Evolutionary conservation across 2,113 vertebrate genomes (phyloP).

Genomic region (Hirundichthys speculiger): DNA sequence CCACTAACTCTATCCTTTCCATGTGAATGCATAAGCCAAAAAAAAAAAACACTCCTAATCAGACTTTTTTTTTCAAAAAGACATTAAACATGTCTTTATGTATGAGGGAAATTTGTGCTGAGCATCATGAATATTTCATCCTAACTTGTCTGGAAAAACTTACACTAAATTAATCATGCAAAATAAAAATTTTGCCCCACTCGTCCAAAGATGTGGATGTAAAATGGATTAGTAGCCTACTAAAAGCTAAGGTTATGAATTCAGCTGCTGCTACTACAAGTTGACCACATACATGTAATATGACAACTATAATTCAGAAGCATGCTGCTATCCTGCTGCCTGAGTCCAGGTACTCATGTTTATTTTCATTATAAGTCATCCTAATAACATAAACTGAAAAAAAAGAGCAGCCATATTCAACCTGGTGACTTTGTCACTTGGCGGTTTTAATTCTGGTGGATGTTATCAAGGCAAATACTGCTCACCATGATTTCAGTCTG

Average conservation of each 20-base stretch:
- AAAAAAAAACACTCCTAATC: neutral
- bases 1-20: neutral
- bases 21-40: neutral
- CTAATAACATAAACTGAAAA: neutral
- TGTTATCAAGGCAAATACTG: constrained; percentile 23
- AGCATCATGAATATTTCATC: constrained; percentile 5
- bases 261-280: too few relatives aligned
- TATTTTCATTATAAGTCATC: neutral
- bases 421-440: neutral
- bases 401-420: neutral
- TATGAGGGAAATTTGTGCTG: neutral
- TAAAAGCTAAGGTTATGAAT: neutral
- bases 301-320: too few relatives aligned
- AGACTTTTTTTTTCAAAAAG: neutral
- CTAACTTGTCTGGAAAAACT: neutral
- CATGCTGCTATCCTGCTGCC: too few relatives aligned
- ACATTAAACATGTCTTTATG: neutral
- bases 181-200: neutral
- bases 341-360: too few relatives aligned
- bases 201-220: neutral
- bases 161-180: constrained; percentile 2
- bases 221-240: neutral
- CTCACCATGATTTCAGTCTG: constrained; percentile 35
- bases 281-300: too few relatives aligned
- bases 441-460: constrained; percentile 8